These are phyloP conservation scores for Cheilosia vernalis DNA, from an alignment of 2,888 invertebrate genomes.

Conservation along the genomic window DNA sequence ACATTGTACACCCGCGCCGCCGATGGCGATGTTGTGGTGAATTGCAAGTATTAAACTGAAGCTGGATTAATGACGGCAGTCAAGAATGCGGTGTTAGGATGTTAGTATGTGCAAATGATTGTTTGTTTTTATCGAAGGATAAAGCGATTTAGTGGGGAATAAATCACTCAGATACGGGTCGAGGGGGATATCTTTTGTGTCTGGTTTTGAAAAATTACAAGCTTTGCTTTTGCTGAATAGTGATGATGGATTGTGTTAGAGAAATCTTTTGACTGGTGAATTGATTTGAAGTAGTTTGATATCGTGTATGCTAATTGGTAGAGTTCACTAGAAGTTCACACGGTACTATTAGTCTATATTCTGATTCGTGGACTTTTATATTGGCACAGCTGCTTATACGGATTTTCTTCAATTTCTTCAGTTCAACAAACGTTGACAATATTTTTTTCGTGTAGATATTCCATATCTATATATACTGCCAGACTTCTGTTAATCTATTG, in stretches of 20 bases:
- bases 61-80: conserved; percentile 68
- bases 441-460: no score
- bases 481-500: no score
- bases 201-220: conserved; percentile 55
- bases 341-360: no score
- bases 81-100: conserved; percentile 34
- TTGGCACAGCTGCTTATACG: no score
- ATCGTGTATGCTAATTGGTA: background rate
- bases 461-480: no score
- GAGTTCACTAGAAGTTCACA: background rate
- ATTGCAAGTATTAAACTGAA: conserved; percentile 50
- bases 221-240: conserved; percentile 24
- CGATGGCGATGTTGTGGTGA: conserved; percentile 36
- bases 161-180: conserved; percentile 46
- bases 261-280: background rate
- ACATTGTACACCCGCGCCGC: background rate
- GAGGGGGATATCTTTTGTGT: conserved; percentile 23
- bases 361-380: no score
- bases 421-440: no score
- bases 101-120: conserved; percentile 60
- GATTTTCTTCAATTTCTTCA: no score
- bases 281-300: background rate
- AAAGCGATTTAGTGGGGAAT: conserved; percentile 51
- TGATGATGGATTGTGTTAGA: conserved; percentile 37
- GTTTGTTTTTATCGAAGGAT: conserved; percentile 52